phyloP scores from a whole-genome alignment of 2,888 invertebrate genomes.

The Trissolcus brochymenae region DNA sequence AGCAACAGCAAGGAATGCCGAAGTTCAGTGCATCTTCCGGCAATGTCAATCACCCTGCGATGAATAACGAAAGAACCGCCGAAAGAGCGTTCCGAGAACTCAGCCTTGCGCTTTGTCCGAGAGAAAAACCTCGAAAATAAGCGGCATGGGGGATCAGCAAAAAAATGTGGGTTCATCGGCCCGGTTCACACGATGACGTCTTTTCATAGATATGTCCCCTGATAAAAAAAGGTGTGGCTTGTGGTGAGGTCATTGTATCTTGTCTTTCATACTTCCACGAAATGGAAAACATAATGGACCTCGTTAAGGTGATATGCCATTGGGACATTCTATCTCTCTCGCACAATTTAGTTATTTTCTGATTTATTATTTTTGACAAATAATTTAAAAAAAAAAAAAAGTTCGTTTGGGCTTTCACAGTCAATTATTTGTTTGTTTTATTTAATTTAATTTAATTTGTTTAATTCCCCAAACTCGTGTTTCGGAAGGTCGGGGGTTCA shows the following conservation, averaged over 20 bases:
- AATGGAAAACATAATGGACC: no score
- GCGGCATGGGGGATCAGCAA: neutral
- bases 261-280: neutral
- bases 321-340: no score
- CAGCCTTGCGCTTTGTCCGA: neutral
- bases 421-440: no score
- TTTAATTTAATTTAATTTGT: no score
- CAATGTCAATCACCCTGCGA: constrained; percentile 20
- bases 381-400: no score
- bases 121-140: constrained; percentile 2
- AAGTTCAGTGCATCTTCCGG: constrained; percentile 25
- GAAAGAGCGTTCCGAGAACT: constrained; percentile 1
- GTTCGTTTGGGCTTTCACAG: no score
- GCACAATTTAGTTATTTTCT: no score
- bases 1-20: constrained; percentile 19
- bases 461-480: no score
- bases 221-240: constrained; percentile 28
- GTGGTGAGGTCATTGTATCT: constrained; percentile 10
- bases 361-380: no score
- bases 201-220: constrained; percentile 12
- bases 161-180: constrained; percentile 18
- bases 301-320: no score
- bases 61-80: constrained; percentile 12
- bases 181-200: constrained; percentile 25
- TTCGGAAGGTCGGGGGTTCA: no score